Conservation (phyloP, 2,888 invertebrate species). For the Yponomeuta evonymella region DNA sequence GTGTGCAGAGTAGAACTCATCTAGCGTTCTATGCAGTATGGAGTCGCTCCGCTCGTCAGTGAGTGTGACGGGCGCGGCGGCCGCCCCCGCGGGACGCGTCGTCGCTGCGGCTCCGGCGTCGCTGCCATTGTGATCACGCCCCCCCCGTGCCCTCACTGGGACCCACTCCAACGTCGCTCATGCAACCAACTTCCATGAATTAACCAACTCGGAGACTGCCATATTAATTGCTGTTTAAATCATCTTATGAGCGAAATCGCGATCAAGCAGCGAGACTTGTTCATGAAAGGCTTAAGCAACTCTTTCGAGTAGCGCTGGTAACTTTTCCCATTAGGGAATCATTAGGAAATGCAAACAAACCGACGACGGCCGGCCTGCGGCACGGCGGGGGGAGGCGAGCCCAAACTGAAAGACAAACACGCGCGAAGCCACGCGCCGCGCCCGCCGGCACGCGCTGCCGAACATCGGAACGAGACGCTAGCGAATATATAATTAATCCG, state of each 20-base stretch:
- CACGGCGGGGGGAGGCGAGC: not conserved
- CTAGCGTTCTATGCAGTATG: too few relatives aligned
- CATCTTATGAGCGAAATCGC: not conserved
- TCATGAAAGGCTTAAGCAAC: not conserved
- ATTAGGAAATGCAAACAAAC: not conserved
- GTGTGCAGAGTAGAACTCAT: too few relatives aligned
- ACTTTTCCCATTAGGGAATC: slow-evolving; percentile 1
- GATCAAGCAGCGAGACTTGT: not conserved
- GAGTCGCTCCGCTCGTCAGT: not conserved
- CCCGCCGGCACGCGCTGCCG: not conserved
- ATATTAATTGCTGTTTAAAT: not conserved
- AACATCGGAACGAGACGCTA: too few relatives aligned
- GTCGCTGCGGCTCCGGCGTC: not conserved
- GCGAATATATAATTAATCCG: not conserved
- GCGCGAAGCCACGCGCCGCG: not conserved
- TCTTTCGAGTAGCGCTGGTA: not conserved
- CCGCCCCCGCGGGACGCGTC: not conserved
- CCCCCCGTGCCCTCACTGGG: not conserved
- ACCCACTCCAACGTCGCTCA: not conserved
- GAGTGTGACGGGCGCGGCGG: not conserved
- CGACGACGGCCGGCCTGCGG: not conserved
- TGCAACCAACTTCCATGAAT: not conserved
- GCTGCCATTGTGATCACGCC: not conserved
- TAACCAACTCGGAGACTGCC: not conserved
- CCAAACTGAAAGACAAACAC: slow-evolving; percentile 3